These are phyloP conservation scores for Stenchaetothrips biformis DNA, from an alignment of 2,888 invertebrate genomes.

Conservation along the genomic window DNA sequence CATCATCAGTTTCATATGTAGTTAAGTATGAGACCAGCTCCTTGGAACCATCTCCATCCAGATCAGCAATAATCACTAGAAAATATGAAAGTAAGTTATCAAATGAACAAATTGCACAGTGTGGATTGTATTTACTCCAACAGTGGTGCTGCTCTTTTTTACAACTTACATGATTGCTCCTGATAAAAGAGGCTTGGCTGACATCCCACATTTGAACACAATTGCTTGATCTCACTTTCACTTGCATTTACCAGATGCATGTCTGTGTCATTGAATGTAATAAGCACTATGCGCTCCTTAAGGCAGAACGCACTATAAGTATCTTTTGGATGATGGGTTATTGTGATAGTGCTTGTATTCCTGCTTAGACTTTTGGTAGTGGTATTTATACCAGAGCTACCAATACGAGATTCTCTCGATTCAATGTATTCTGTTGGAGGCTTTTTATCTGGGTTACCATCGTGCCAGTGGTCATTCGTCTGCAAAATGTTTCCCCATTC, in stretches of 20 bases:
- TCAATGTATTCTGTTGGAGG: not conserved
- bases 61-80: conserved; percentile 61
- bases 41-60: conserved; percentile 69
- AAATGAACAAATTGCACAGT: conserved; percentile 1
- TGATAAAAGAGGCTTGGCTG: conserved; percentile 72
- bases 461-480: conserved; percentile 5
- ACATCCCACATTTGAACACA: conserved; percentile 58
- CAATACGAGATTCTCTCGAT: conserved; percentile 1
- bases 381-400: conserved; percentile 2
- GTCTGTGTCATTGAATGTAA: conserved; percentile 65
- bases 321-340: conserved; percentile 24
- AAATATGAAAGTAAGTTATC: conserved; percentile 29
- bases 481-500: not conserved
- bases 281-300: conserved; percentile 68
- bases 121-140: conserved; percentile 26
- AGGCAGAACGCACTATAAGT: conserved; percentile 43
- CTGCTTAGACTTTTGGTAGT: conserved; percentile 7
- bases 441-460: not conserved
- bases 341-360: conserved; percentile 32
- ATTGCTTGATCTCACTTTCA: conserved; percentile 69
- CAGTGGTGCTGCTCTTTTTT: not conserved
- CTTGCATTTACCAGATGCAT: conserved; percentile 73
- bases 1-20: conserved; percentile 52
- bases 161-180: conserved; percentile 53
- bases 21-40: conserved; percentile 73